Evolutionary conservation across 2,888 invertebrate species (phyloP), one percentile per base, ranked within the genome.

Genomic region (Drosophila borealis): DNA sequence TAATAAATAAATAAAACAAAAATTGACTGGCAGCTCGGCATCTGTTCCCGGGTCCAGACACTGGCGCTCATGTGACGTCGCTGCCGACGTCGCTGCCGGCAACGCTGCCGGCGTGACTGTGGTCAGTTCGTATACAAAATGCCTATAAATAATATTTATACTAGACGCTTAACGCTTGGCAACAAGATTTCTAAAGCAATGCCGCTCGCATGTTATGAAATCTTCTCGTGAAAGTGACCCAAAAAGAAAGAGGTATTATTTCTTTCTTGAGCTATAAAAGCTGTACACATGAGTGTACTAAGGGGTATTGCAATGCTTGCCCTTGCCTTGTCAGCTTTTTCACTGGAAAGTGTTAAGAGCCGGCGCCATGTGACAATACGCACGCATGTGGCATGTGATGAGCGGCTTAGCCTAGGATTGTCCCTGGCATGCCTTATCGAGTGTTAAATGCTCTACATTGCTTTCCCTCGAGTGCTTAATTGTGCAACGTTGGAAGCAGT

Each of bases 41-140:
- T 48, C 51, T 42, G 48, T 8, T 68, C 50, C 69, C 29, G 36
- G 49, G 44, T n/a, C 45, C 25, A 44, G 34, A 41, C 17, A 48
- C 14, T 36, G 54, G n/a, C 39, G 37, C 42, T 10, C 78, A 78
- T 74, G 74, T 78, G 75, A 76, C 74, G 78, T 56, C 56, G 64
- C 57, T n/a, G 74, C 49, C 61, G 13, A 1, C 19, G 59, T 14
- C 13, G 34, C 4, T 9, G 25, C n/a, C 39, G 29, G 4, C 21
- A 33, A 29, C 60, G 36, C n/a, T 21, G 29, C 13, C 11, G 21
- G 66, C 78, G 81, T 85, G 84, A 88, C 84, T 75, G 60, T 85
- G 84, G 84, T 85, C 84, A 85, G 84, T 88, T 80, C 77, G 60
- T 70, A 69, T 50, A 56, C 44, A 29, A 42, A 19, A 36, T 33